A percentile compares a stretch with the other conserved stretches of the same genome.
phyloP scores from a whole-genome alignment of 2,113 vertebrate species.

The Natator depressus region DNA sequence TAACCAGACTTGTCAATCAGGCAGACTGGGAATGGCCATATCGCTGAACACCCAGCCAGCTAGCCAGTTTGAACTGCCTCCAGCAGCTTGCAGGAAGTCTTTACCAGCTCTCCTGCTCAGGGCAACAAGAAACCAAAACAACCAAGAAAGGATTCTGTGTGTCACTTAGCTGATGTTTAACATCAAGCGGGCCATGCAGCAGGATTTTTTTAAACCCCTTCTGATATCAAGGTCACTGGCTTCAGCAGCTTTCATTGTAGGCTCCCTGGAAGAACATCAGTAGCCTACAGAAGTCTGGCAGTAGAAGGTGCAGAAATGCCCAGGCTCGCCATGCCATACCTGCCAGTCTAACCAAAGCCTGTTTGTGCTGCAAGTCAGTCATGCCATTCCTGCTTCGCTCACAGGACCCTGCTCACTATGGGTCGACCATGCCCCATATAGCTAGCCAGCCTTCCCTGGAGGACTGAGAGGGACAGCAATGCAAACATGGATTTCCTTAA shows the following conservation, averaged over 20 bases:
- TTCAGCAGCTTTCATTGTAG: not conserved
- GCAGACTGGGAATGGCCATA: not conserved
- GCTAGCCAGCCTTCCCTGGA: not conserved
- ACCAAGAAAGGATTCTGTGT: not conserved
- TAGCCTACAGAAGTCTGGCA: not conserved
- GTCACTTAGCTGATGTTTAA: not conserved
- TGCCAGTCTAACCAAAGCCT: not conserved
- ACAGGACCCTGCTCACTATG: not conserved
- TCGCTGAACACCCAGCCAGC: not conserved
- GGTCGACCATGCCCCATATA: not conserved
- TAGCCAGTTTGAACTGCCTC: not conserved
- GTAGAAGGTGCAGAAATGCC: not conserved
- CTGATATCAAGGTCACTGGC: not conserved
- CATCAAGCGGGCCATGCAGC: not conserved
- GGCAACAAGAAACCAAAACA: not conserved
- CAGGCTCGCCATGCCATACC: not conserved
- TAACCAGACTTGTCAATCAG: not conserved
- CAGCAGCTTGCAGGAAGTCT: not conserved
- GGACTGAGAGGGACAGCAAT: not conserved
- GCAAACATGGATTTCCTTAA: not conserved
- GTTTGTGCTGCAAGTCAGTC: not conserved
- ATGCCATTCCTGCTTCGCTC: not conserved
- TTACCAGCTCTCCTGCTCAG: not conserved
- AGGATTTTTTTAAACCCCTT: not conserved
- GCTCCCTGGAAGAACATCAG: not conserved